Evolutionary conservation across 1,140 invertebrate species (phyloP).

Genomic region (Tetramorium alpestre): DNA sequence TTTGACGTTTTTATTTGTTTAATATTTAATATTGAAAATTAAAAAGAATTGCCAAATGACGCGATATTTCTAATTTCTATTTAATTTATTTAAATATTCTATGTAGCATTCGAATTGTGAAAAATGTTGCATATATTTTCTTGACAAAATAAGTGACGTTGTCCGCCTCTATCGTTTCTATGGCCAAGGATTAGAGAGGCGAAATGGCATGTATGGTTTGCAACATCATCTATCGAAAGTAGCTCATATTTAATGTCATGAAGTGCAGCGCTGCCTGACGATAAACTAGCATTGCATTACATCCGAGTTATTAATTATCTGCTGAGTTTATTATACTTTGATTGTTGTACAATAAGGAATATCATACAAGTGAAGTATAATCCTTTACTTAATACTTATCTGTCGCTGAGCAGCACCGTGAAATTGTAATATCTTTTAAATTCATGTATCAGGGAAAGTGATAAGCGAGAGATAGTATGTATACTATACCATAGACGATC

Average conservation of each 20-base stretch:
- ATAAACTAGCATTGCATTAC: conserved; percentile 15
- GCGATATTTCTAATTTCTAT: background rate
- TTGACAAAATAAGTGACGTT: background rate
- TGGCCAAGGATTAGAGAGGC: conserved; percentile 2
- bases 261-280: background rate
- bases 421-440: conserved; percentile 29
- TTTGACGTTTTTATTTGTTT: background rate
- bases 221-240: conserved; percentile 36
- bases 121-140: background rate
- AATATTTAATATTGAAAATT: background rate
- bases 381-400: conserved; percentile 43
- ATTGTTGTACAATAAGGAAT: conserved; percentile 21
- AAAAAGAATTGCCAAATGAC: background rate
- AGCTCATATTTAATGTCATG: conserved; percentile 43
- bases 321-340: conserved; percentile 30
- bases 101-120: background rate
- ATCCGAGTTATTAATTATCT: conserved; percentile 39
- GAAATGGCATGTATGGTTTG: background rate
- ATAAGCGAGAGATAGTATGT: background rate
- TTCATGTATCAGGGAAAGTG: conserved; percentile 35
- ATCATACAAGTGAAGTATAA: conserved; percentile 11
- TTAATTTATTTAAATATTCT: background rate
- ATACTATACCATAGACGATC: background rate
- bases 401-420: conserved; percentile 21
- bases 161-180: background rate